A percentile compares a stretch with the other conserved stretches of the same genome.
Evolutionary conservation across 2,113 vertebrate genomes (phyloP).

Genomic region (Poecile atricapillus): DNA sequence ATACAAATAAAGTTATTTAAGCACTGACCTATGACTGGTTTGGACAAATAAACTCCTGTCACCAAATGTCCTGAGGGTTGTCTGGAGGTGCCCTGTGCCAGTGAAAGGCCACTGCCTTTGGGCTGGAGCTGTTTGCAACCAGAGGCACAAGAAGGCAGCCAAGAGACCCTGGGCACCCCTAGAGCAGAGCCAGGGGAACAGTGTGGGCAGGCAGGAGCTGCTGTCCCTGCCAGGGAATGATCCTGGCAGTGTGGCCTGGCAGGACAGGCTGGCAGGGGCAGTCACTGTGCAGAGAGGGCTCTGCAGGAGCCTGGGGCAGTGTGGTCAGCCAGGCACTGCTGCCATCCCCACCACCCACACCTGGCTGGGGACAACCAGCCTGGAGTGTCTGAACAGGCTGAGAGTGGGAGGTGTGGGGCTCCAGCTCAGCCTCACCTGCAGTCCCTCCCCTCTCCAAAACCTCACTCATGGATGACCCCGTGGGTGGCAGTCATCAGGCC

Average conservation of each 20-base stretch:
- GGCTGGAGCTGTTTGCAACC: neutral
- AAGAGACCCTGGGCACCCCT: neutral
- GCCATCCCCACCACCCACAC: neutral
- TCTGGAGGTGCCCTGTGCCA: neutral
- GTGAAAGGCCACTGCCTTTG: neutral
- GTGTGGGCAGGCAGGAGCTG: neutral
- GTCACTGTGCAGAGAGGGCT: fast-evolving
- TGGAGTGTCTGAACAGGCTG: neutral
- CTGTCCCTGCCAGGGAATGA: neutral
- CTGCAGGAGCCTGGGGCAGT: neutral
- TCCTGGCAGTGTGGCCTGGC: neutral
- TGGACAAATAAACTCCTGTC: neutral
- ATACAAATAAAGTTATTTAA: neutral
- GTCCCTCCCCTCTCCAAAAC: neutral
- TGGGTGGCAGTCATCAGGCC: neutral
- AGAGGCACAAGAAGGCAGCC: neutral
- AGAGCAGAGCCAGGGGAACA: neutral
- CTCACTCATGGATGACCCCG: neutral
- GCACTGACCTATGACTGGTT: neutral
- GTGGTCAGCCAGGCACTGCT: neutral
- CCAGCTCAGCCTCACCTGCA: neutral
- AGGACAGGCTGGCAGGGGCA: neutral
- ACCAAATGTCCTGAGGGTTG: neutral
- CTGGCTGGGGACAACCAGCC: neutral
- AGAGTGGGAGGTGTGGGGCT: neutral